These are phyloP conservation scores for Mactra quadrangularis DNA, from an alignment of 1,140 invertebrate species.

Conservation along the genomic window DNA sequence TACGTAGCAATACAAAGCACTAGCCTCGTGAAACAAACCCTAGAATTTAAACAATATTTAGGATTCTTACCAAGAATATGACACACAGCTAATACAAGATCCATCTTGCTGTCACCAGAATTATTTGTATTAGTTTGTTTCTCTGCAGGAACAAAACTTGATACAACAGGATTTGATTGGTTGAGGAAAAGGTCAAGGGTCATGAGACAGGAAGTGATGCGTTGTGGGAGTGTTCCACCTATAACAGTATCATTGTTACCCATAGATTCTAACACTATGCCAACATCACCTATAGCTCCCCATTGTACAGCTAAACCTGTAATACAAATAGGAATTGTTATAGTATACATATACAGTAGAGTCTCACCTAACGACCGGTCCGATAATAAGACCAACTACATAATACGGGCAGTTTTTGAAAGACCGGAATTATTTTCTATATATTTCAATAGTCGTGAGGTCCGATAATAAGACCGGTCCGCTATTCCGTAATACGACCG, in stretches of 20 bases:
- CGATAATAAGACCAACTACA: too few relatives aligned
- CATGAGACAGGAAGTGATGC: slow-evolving; percentile 93
- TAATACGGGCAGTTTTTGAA: too few relatives aligned
- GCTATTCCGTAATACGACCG: too few relatives aligned
- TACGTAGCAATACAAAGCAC: too few relatives aligned
- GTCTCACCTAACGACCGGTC: too few relatives aligned
- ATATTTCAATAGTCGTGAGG: too few relatives aligned
- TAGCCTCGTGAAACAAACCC: too few relatives aligned
- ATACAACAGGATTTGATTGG: slow-evolving; percentile 92
- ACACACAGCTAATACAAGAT: slow-evolving; percentile 79
- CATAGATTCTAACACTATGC: slow-evolving; percentile 94
- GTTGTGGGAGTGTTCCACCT: slow-evolving; percentile 96
- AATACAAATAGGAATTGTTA: too few relatives aligned
- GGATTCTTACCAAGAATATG: slow-evolving; percentile 83
- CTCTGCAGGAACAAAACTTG: slow-evolving; percentile 91
- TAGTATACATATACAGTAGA: too few relatives aligned
- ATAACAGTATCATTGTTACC: slow-evolving; percentile 95
- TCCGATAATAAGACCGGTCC: too few relatives aligned
- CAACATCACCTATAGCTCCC: slow-evolving; percentile 99
- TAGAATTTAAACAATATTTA: too few relatives aligned
- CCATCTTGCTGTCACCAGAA: slow-evolving; percentile 43
- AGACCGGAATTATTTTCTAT: too few relatives aligned
- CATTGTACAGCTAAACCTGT: slow-evolving; percentile 94
- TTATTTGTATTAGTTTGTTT: slow-evolving; percentile 83
- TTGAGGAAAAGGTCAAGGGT: slow-evolving; percentile 95